phyloP scores from a whole-genome alignment of 2,113 vertebrate genomes.

The Syngnathoides biaculeatus region DNA sequence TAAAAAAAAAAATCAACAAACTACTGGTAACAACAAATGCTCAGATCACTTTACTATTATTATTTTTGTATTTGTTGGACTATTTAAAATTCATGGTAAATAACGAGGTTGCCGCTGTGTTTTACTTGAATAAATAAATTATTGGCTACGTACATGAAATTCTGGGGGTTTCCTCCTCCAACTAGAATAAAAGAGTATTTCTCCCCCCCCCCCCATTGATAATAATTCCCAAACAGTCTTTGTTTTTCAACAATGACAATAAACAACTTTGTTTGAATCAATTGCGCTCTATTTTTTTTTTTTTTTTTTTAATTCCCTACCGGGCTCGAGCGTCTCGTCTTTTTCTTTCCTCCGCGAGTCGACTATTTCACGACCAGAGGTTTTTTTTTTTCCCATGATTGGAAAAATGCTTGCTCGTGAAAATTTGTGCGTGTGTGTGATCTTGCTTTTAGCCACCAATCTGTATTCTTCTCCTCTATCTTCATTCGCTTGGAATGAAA shows the following conservation, averaged over 20 bases:
- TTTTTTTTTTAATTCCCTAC: too few species aligned
- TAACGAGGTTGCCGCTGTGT: too few species aligned
- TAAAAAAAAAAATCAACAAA: too few species aligned
- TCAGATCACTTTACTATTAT: too few species aligned
- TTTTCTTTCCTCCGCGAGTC: not conserved
- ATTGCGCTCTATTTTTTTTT: not conserved
- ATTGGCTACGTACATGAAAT: not conserved
- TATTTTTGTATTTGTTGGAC: too few species aligned
- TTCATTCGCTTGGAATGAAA: conserved; percentile 54
- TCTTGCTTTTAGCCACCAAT: conserved; percentile 28
- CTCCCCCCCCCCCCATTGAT: too few species aligned
- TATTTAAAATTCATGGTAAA: too few species aligned
- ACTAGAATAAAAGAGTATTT: too few species aligned
- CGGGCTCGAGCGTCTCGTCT: not conserved
- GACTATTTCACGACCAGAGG: not conserved
- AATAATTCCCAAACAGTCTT: not conserved
- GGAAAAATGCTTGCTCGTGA: not conserved
- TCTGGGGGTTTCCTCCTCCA: not conserved
- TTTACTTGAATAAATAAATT: too few species aligned
- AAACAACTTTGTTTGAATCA: not conserved
- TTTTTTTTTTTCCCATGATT: not conserved
- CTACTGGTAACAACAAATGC: too few species aligned
- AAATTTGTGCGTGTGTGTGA: not conserved
- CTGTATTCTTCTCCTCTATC: conserved; percentile 49
- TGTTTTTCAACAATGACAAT: not conserved